Base-by-base conservation (phyloP, 2,113 vertebrate genomes). In the Lophius piscatorius region DNA sequence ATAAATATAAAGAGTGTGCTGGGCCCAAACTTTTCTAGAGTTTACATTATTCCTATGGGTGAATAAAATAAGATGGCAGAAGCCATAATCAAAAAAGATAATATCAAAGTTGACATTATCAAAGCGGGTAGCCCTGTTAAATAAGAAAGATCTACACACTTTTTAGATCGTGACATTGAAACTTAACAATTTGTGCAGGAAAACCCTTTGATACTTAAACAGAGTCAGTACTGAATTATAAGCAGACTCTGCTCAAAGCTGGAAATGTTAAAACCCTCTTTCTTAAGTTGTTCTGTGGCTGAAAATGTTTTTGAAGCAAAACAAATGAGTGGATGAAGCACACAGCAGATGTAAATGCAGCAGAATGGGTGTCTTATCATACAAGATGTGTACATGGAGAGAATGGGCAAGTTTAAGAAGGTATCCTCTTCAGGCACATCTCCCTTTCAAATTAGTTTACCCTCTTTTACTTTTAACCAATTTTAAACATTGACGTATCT, bases 251-350 rank as follows among this genome's bases (percentile, higher is more conserved):
- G 52, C 18, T 4, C 21, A 33, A 44, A 9, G 28, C 1, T 3
- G 26, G 17, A 38, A 50, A 72, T 22, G 33, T 6, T 33, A 61
- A 52, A 47, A 20, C 10, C 0, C 39, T 20, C 17, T 49, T 48
- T 17, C 51, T 35, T 21, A 57, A 55, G 48, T 20, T 41, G 20
- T 8, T 33, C 1, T 40, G 54, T 48, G 38, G 42, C 42, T 46
- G 52, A 52, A 29, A 6, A 17, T 55, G 5, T 22, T 76, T n/a
- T 74, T 63, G 29, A 79, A 60, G 46, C n/a, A 56, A 75, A 69
- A 73, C 77, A 74, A 71, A 50, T 21, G 24, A 2, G 31, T 1
- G 24, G 33, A 48, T 45, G 33, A 44, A 42, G 31, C 24, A 50
- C 28, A 62, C 51, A 62, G 69, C 28, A 13, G 20, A 45, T 42